Evolutionary conservation across 2,797 vertebrate genomes (phyloP).

Genomic region (Muscicapa comitata): DNA sequence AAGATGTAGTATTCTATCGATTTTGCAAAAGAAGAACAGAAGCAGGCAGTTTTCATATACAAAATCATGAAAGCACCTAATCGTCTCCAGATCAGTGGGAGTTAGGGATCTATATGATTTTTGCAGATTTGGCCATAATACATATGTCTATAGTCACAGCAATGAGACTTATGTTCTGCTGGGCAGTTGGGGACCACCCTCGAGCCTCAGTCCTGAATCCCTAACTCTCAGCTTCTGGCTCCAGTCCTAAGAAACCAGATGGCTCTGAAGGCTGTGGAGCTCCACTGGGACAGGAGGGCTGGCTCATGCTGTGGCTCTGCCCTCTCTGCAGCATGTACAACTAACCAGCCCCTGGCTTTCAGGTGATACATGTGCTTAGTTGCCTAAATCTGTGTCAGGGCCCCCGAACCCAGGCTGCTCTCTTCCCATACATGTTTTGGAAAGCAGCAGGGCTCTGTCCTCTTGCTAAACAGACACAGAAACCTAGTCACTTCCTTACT

Average conservation of each 20-base stretch:
- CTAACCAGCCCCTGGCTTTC: not conserved
- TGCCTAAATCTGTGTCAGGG: not conserved
- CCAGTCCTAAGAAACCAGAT: not conserved
- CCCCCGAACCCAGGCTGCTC: not conserved
- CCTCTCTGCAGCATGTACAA: not conserved
- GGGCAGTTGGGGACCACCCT: not conserved
- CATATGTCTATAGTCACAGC: not conserved
- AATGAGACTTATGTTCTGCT: not conserved
- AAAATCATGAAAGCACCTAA: not conserved
- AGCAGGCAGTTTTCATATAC: not conserved
- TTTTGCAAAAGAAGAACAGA: not conserved
- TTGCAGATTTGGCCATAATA: not conserved
- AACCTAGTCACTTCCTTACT: not conserved
- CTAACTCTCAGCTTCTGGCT: not conserved
- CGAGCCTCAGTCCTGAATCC: not conserved
- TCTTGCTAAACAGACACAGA: not conserved
- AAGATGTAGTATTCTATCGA: not conserved
- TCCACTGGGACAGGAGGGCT: not conserved
- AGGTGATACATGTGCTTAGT: rapidly evolving
- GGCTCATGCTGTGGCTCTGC: not conserved
- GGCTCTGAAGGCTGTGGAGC: not conserved
- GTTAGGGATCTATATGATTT: not conserved
- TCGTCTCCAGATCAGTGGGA: not conserved
- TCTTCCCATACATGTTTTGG: not conserved
- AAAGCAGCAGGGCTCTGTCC: not conserved